These are phyloP conservation scores for Indri indri DNA, from an alignment of 2,113 vertebrate genomes.

Conservation along the genomic window DNA sequence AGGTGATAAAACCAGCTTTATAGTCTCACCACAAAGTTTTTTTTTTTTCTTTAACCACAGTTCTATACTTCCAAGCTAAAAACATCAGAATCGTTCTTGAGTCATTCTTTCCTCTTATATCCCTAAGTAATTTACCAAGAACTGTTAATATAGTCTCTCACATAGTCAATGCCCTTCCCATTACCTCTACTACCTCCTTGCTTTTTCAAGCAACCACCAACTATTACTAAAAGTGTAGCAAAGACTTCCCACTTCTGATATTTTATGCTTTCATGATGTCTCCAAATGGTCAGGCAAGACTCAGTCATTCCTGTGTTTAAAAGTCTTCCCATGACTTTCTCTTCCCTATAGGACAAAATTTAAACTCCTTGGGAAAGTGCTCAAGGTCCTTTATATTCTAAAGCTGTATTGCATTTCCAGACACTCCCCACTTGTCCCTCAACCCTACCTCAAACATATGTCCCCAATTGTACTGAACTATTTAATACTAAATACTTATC, in stretches of 20 bases:
- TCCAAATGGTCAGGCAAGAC: not conserved
- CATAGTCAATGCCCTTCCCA: not conserved
- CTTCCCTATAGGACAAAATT: not conserved
- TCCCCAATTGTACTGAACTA: not conserved
- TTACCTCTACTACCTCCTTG: not conserved
- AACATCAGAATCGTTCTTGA: not conserved
- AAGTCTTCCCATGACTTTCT: not conserved
- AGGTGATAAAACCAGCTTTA: not conserved
- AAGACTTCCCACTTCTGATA: not conserved
- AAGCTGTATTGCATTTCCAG: not conserved
- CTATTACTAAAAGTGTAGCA: not conserved
- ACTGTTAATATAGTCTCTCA: not conserved
- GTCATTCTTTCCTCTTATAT: not conserved
- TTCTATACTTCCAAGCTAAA: not conserved
- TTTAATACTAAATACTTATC: not conserved
- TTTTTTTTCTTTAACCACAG: not conserved
- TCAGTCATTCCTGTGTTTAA: not conserved
- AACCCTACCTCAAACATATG: not conserved
- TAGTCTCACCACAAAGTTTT: not conserved
- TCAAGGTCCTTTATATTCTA: not conserved
- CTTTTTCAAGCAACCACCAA: not conserved
- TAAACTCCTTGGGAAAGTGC: not conserved
- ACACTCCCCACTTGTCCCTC: not conserved
- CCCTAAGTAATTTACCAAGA: conserved; percentile 17
- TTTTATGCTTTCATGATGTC: not conserved